Conservation (phyloP, 2,888 invertebrate genomes). For the Conops quadrifasciatus region DNA sequence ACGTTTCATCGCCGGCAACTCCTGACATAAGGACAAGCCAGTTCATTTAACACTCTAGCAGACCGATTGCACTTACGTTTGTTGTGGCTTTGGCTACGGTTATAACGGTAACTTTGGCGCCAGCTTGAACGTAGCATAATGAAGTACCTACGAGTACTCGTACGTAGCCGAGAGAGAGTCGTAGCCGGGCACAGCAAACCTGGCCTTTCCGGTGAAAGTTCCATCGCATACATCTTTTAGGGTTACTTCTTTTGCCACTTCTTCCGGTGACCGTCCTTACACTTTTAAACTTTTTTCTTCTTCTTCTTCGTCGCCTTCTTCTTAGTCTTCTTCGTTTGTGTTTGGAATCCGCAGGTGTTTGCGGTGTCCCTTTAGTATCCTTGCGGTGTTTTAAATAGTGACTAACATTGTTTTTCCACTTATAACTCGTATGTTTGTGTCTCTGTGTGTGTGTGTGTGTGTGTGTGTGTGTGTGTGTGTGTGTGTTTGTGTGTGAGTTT, state of each 20-base stretch:
- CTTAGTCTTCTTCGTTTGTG: background rate
- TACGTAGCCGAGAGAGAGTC: no score
- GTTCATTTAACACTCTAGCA: slow-evolving; percentile 59
- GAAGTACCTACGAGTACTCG: background rate
- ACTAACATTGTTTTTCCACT: background rate
- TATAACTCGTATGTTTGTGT: background rate
- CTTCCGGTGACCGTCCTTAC: no score
- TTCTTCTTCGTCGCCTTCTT: no score
- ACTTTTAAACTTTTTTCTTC: no score
- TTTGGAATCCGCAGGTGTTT: slow-evolving; percentile 21
- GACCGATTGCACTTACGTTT: background rate
- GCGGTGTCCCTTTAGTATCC: background rate
- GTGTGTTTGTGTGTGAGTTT: background rate
- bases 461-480: slow-evolving; percentile 5
- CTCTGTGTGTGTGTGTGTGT: background rate
- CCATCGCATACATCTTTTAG: no score
- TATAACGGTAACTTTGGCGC: background rate
- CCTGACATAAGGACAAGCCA: slow-evolving; percentile 57
- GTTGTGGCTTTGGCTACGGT: no score
- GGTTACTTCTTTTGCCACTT: no score
- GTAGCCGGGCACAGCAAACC: background rate
- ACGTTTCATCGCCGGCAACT: slow-evolving; percentile 49
- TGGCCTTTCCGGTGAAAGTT: no score
- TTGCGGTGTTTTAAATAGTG: slow-evolving; percentile 11
- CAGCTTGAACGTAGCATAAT: background rate